Evolutionary conservation across 2,888 invertebrate genomes (phyloP).

Genomic region (Saturnia pavonia): DNA sequence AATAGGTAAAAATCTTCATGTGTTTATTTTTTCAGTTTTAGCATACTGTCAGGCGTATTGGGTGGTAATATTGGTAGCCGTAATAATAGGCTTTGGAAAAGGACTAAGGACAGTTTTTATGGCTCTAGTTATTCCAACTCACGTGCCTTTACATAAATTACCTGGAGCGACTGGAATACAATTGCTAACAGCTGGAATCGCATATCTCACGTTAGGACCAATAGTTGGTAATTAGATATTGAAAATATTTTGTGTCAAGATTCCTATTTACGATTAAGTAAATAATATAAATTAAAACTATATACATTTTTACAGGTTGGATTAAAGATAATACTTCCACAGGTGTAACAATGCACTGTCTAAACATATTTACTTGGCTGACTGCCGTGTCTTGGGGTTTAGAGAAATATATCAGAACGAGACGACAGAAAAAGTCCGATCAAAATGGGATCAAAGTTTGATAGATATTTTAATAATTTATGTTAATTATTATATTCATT

Average conservation of each 20-base stretch:
- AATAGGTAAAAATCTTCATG: neutral
- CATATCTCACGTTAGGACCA: constrained; percentile 84
- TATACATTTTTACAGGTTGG: constrained; percentile 73
- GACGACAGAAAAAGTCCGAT: constrained; percentile 42
- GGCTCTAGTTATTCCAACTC: constrained; percentile 87
- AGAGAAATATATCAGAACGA: constrained; percentile 71
- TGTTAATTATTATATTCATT: neutral
- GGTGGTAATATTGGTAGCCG: constrained; percentile 81
- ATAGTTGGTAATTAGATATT: constrained; percentile 81
- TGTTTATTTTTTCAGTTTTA: constrained; percentile 70
- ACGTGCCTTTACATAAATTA: constrained; percentile 85
- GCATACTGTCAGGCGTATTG: constrained; percentile 82
- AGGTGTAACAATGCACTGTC: constrained; percentile 83
- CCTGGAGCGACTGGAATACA: constrained; percentile 88
- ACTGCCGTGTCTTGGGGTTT: constrained; percentile 84
- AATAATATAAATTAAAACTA: neutral
- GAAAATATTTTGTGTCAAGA: neutral
- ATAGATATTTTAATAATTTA: constrained; percentile 3
- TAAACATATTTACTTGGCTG: constrained; percentile 84
- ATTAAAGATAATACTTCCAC: constrained; percentile 84
- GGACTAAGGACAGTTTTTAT: constrained; percentile 88
- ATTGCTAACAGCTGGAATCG: constrained; percentile 84
- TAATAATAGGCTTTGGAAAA: constrained; percentile 86
- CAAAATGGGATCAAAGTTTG: constrained; percentile 42
- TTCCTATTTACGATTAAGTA: neutral